These are phyloP conservation scores for Dioctria linearis DNA, from an alignment of 2,888 invertebrate genomes.

Conservation along the genomic window DNA sequence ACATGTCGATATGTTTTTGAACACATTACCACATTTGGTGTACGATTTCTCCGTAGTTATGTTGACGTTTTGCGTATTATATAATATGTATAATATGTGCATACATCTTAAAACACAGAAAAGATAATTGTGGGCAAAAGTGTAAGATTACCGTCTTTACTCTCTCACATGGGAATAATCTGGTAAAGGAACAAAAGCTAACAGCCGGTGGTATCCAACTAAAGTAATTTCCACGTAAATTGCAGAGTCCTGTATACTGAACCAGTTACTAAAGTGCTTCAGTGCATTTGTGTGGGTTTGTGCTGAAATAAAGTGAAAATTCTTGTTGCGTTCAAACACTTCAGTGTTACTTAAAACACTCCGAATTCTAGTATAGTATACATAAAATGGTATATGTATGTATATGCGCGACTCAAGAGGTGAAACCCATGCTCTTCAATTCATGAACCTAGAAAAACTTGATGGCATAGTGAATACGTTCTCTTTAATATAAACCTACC, in stretches of 20 bases:
- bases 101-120: slow-evolving; percentile 18
- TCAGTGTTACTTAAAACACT: slow-evolving; percentile 56
- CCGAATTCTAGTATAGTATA: background rate
- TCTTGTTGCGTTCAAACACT: slow-evolving; percentile 58
- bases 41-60: slow-evolving; percentile 27
- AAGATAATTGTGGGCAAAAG: slow-evolving; percentile 49
- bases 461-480: slow-evolving; percentile 21
- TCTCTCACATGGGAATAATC: slow-evolving; percentile 11
- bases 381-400: background rate
- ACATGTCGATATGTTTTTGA: slow-evolving; percentile 35
- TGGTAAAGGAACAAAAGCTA: slow-evolving; percentile 30
- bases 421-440: slow-evolving; percentile 37
- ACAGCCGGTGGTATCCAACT: slow-evolving; percentile 15
- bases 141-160: slow-evolving; percentile 25
- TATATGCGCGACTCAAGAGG: slow-evolving; percentile 45
- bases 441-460: slow-evolving; percentile 43
- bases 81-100: too few relatives aligned
- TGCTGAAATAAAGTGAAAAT: slow-evolving; percentile 57
- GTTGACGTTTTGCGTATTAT: slow-evolving; percentile 4
- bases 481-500: too few relatives aligned
- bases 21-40: background rate
- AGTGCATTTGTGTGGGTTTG: slow-evolving; percentile 37
- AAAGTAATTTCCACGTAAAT: slow-evolving; percentile 49
- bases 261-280: slow-evolving; percentile 54
- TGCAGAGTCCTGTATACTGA: slow-evolving; percentile 55